Evolutionary conservation across 2,113 vertebrate species (phyloP).

Genomic region (Todiramphus chloris): DNA sequence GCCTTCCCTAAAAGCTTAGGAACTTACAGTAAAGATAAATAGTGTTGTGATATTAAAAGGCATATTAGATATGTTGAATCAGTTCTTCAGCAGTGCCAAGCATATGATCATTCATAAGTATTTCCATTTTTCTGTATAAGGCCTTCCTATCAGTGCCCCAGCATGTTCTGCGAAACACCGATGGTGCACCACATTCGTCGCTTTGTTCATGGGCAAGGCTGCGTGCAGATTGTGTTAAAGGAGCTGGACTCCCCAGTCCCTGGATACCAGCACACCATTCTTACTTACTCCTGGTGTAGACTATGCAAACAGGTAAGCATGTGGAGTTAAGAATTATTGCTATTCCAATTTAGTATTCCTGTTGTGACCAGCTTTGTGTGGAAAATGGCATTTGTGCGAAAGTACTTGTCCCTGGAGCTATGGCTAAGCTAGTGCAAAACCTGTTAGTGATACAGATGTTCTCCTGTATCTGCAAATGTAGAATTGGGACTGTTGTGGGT

Average conservation of each 20-base stretch:
- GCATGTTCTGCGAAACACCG: slow-evolving; percentile 95
- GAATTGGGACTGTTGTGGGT: background rate
- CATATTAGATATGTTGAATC: background rate
- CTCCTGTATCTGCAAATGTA: background rate
- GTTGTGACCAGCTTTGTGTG: background rate
- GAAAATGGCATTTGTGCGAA: background rate
- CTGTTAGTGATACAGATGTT: background rate
- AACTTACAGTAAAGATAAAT: background rate
- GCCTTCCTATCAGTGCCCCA: slow-evolving; percentile 96
- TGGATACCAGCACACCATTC: slow-evolving; percentile 97
- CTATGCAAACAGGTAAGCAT: slow-evolving; percentile 92
- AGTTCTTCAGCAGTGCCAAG: background rate
- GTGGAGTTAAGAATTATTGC: background rate
- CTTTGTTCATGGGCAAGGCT: slow-evolving; percentile 95
- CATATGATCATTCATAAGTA: background rate
- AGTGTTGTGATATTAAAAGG: background rate
- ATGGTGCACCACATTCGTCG: slow-evolving; percentile 98
- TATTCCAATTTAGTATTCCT: background rate
- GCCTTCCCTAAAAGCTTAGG: background rate
- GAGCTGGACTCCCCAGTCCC: slow-evolving; percentile 97
- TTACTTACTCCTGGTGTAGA: slow-evolving; percentile 98
- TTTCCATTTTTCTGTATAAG: slow-evolving; percentile 66
- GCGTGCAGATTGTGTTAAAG: slow-evolving; percentile 97
- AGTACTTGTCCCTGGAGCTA: background rate
- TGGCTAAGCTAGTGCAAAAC: background rate